A percentile compares a stretch with the other conserved stretches of the same genome.
These are phyloP conservation scores for Eucriotettix oculatus DNA, from an alignment of 2,888 invertebrate species.

Conservation along the genomic window DNA sequence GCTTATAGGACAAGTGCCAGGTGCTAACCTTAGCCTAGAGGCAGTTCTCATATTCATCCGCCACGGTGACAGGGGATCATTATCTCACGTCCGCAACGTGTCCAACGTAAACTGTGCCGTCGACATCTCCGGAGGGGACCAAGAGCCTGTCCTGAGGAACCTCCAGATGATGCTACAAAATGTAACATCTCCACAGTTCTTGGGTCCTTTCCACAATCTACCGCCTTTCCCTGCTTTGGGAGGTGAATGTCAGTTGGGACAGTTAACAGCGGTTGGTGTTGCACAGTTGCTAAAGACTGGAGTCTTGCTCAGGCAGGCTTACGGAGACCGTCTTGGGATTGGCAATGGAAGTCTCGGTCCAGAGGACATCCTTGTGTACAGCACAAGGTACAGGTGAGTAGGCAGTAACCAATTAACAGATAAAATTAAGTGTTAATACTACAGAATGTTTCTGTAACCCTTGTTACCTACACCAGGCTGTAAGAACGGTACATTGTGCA, in stretches of 20 bases:
- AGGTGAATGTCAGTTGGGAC: slow-evolving; percentile 64
- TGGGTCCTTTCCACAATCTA: slow-evolving; percentile 56
- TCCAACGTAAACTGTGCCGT: slow-evolving; percentile 60
- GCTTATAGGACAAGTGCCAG: slow-evolving; percentile 29
- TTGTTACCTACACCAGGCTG: too few relatives aligned
- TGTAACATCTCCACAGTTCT: background rate
- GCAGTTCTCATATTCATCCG: slow-evolving; percentile 61
- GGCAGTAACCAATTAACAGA: too few relatives aligned
- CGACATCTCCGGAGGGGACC: slow-evolving; percentile 19
- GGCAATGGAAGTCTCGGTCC: slow-evolving; percentile 28
- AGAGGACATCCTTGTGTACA: slow-evolving; percentile 48
- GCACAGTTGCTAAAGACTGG: slow-evolving; percentile 72
- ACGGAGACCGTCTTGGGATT: slow-evolving; percentile 31
- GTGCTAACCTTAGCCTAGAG: slow-evolving; percentile 45
- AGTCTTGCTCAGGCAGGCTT: slow-evolving; percentile 40
- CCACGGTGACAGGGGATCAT: slow-evolving; percentile 79
- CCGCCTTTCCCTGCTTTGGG: slow-evolving; percentile 51
- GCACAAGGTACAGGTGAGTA: slow-evolving; percentile 52
- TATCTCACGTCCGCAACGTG: slow-evolving; percentile 66
- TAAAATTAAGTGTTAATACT: too few relatives aligned
- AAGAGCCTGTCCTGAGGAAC: background rate
- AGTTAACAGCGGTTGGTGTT: slow-evolving; percentile 52
- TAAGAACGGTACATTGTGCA: too few relatives aligned
- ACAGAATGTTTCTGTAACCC: too few relatives aligned
- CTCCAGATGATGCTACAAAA: background rate